Evolutionary conservation across 2,888 invertebrate genomes (phyloP).

Genomic region (Candidula unifasciata): DNA sequence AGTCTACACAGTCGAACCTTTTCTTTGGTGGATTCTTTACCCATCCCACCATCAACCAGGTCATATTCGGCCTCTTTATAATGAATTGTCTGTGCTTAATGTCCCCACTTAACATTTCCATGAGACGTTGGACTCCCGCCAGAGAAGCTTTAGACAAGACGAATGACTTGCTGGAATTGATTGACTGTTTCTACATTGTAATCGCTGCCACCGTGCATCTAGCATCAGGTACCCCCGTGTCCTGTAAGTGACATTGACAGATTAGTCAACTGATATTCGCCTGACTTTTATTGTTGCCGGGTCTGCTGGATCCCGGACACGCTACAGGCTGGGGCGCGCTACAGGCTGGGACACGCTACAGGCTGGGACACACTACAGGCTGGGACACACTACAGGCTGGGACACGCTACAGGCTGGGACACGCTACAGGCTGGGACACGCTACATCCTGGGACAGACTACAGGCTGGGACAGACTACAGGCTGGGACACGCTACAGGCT

Average conservation of each 20-base stretch:
- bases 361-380: too few species aligned
- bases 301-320: background rate
- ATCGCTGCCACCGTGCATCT: background rate
- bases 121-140: background rate
- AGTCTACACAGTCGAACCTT: too few species aligned
- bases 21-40: too few species aligned
- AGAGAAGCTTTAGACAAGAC: background rate
- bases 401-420: too few species aligned
- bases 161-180: background rate
- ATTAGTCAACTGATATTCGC: background rate
- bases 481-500: too few species aligned
- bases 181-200: background rate
- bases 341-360: too few species aligned
- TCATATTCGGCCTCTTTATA: too few species aligned
- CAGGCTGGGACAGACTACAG: too few species aligned
- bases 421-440: too few species aligned
- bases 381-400: too few species aligned
- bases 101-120: background rate
- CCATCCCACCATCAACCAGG: too few species aligned
- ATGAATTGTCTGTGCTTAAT: background rate
- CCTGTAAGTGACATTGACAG: slow-evolving; percentile 1
- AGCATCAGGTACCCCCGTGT: background rate
- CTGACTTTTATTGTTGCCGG: background rate
- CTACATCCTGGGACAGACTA: too few species aligned
- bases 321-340: background rate